Evolutionary conservation across 2,113 vertebrate species (phyloP), one percentile per base, ranked within the genome.

Genomic region (Elgaria multicarinata): DNA sequence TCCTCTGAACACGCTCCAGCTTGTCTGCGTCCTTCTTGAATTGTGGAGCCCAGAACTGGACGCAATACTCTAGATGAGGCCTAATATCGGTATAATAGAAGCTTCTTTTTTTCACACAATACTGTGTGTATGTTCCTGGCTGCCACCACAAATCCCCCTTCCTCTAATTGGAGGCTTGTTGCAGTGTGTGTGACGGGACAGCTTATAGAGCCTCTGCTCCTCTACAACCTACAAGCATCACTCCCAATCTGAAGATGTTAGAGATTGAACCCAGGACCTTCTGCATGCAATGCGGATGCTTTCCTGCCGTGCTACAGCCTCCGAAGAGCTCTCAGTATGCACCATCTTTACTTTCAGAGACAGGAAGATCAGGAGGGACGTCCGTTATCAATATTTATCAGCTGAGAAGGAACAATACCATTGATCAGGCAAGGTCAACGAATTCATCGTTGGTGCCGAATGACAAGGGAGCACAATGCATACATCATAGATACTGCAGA

Each of bases 321-420:
- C 13, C 39, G 28, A 18, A 46, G 4, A 31, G 42, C 62, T 33
- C 28, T 33, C 62, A 6, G 39, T 18, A 42, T 16, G 13, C 39
- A 46, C 28, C 13, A 16, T 3, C 66, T 85, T 82, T 55, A 86
- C 89, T 90, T 33, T 76, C 87, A 83, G 14, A 33, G 28, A 85
- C 9, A 42, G 84, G 78, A 90, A 92, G 77, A 83, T 76, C 46
- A 80, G 66, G n/a, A 84, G 2, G 3, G 75, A 91, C 2, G 53
- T 72, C n/a, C 78, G 86, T 84, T 91, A 93, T 93, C 94, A 88
- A 90, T 93, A 95, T 95, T 94, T 94, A 95, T 94, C 94, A 94
- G 89, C 90, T 91, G 89, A 42, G 83, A 90, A 67, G 92, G 31
- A 24, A 39, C 85, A 90, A 91, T 88, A 86, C 85, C 91, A 94